Evolutionary conservation across 2,888 invertebrate species (phyloP).

Genomic region (Caradrina clavipalpis): DNA sequence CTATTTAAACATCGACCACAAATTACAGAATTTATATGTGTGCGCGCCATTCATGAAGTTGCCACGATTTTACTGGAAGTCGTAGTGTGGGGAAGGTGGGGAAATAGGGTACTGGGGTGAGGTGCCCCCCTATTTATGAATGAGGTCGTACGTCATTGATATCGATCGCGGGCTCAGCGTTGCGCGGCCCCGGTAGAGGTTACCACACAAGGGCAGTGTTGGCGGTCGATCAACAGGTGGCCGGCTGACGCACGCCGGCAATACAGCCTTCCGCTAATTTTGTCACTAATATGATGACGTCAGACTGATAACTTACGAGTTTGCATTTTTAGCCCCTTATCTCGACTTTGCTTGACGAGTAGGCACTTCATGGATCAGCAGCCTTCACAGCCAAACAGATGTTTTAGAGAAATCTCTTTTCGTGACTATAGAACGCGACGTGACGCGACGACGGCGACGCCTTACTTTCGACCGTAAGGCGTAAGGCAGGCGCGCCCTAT

Average conservation of each 20-base stretch:
- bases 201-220: slow-evolving; percentile 84
- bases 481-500: neutral
- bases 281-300: slow-evolving; percentile 79
- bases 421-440: neutral
- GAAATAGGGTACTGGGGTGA: slow-evolving; percentile 64
- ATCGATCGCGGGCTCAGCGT: slow-evolving; percentile 79
- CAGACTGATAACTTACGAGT: slow-evolving; percentile 58
- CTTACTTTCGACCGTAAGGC: slow-evolving; percentile 7
- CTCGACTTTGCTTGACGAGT: slow-evolving; percentile 11
- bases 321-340: slow-evolving; percentile 22
- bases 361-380: slow-evolving; percentile 12
- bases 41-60: slow-evolving; percentile 86
- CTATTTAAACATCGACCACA: slow-evolving; percentile 57
- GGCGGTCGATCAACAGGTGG: slow-evolving; percentile 85
- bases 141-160: slow-evolving; percentile 89
- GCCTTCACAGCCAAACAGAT: neutral
- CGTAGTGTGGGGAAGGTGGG: slow-evolving; percentile 71
- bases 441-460: slow-evolving; percentile 1
- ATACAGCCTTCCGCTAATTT: slow-evolving; percentile 72
- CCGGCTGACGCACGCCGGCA: slow-evolving; percentile 80
- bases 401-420: slow-evolving; percentile 2
- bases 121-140: slow-evolving; percentile 86
- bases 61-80: slow-evolving; percentile 68
- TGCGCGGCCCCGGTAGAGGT: slow-evolving; percentile 78
- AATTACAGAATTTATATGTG: slow-evolving; percentile 70